Percentiles rank a stretch among this genome's conserved stretches.
Conservation (phyloP, 2,797 vertebrate genomes). For the Sebastolobus altivelis region DNA sequence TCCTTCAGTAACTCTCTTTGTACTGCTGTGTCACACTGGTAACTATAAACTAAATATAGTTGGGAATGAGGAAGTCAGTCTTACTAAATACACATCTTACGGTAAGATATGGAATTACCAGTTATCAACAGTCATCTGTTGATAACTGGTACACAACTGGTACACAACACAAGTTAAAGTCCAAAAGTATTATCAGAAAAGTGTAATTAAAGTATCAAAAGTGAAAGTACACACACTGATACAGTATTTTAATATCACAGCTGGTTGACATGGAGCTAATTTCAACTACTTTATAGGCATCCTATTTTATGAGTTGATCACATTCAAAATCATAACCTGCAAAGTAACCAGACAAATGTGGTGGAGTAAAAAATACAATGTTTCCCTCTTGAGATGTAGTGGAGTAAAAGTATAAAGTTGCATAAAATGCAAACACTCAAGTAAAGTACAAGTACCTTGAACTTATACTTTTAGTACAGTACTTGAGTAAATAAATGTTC, state of each 20-base stretch:
- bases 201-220: neutral
- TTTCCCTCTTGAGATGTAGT: neutral
- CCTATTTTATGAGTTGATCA: neutral
- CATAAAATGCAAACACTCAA: neutral
- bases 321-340: neutral
- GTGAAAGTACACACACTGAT: neutral
- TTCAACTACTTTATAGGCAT: neutral
- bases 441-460: neutral
- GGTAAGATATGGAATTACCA: neutral
- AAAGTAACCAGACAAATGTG: neutral
- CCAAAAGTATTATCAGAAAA: neutral
- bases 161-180: neutral
- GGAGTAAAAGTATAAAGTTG: neutral
- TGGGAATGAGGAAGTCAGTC: constrained; percentile 43
- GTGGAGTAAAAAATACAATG: neutral
- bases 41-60: neutral
- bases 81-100: neutral
- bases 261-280: neutral
- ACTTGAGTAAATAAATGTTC: neutral
- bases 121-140: neutral
- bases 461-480: neutral
- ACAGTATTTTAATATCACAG: neutral
- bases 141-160: no score
- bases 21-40: neutral
- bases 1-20: neutral